These are phyloP conservation scores for Lamellibrachia columna DNA, from an alignment of 2,888 invertebrate genomes.

Conservation along the genomic window DNA sequence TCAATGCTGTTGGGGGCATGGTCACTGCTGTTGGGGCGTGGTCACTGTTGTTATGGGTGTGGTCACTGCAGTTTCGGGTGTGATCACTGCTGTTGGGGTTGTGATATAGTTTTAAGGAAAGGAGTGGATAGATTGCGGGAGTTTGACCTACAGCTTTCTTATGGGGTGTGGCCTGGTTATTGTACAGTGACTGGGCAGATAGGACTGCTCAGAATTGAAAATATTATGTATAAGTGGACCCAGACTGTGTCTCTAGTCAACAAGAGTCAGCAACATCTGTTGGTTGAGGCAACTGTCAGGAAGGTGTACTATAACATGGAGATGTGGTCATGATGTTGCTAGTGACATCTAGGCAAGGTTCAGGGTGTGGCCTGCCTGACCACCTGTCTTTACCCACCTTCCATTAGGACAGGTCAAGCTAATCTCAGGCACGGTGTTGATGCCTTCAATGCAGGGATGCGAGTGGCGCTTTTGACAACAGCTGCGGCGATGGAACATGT, in stretches of 20 bases:
- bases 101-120: no score
- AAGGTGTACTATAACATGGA: background rate
- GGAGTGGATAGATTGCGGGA: no score
- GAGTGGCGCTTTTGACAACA: constrained; percentile 16
- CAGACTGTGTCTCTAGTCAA: background rate
- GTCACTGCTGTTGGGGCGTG: background rate
- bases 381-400: background rate
- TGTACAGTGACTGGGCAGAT: background rate
- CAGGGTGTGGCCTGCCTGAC: background rate
- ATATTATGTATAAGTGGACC: background rate
- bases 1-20: background rate
- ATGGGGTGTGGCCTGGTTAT: background rate
- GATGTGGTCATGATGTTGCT: no score
- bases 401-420: constrained; percentile 16
- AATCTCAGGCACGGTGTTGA: constrained; percentile 11
- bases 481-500: background rate
- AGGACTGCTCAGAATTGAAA: background rate
- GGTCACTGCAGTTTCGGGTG: background rate
- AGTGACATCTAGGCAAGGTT: background rate
- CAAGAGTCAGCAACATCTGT: background rate
- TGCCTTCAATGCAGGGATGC: background rate
- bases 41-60: background rate
- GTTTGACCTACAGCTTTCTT: background rate
- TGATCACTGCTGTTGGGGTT: no score
- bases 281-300: background rate